Percentiles rank a stretch among this genome's conserved stretches.
These are phyloP conservation scores for Bubalus kerabau DNA, from an alignment of 2,113 vertebrate species.

Conservation along the genomic window DNA sequence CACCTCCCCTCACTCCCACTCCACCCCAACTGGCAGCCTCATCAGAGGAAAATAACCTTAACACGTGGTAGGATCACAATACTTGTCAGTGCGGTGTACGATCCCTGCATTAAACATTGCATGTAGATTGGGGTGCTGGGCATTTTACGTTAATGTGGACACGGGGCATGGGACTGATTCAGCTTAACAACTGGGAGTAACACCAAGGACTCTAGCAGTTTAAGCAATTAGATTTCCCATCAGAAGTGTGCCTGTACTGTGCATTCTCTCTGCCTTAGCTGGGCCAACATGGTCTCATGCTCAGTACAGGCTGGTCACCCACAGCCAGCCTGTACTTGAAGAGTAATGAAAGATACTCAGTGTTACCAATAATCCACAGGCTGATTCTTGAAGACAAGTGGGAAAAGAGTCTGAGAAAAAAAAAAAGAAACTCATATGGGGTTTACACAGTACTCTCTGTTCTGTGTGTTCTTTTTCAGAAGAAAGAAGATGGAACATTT, in stretches of 20 bases:
- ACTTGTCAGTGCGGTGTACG: rapidly evolving
- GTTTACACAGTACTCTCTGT: background rate
- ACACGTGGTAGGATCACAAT: background rate
- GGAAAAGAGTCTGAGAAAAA: background rate
- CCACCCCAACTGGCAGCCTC: background rate
- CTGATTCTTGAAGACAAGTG: background rate
- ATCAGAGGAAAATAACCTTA: background rate
- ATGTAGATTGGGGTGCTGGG: background rate
- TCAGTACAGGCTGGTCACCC: background rate
- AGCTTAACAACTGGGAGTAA: background rate
- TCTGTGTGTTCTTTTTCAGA: background rate
- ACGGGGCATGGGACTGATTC: background rate
- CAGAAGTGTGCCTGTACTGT: background rate
- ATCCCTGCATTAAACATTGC: background rate
- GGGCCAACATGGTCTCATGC: no score
- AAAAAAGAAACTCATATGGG: background rate
- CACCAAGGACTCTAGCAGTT: background rate
- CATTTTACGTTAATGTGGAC: background rate
- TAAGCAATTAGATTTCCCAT: background rate
- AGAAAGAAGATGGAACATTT: background rate
- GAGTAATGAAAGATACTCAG: background rate
- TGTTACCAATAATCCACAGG: background rate
- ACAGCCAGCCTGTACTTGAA: background rate
- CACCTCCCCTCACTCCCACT: background rate
- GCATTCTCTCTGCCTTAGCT: background rate